These are phyloP conservation scores for Gadopsis bispinosus DNA, from an alignment of 2,797 vertebrate genomes.

Conservation along the genomic window DNA sequence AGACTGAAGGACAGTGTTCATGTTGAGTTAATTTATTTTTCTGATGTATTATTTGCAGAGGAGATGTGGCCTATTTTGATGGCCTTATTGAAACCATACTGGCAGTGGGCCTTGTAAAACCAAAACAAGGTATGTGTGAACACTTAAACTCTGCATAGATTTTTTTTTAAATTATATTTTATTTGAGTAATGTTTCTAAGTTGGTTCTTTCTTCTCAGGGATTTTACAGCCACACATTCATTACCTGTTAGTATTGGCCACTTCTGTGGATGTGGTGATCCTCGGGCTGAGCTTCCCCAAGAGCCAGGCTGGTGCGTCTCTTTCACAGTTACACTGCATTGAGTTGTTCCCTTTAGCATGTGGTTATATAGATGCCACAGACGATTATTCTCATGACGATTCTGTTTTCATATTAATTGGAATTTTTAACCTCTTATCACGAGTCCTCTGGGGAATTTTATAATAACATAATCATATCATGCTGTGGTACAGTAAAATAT, in stretches of 20 bases:
- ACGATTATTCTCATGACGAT: neutral
- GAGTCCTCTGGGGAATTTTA: neutral
- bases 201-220: conserved; percentile 78
- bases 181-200: neutral
- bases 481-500: neutral
- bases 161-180: neutral
- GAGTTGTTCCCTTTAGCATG: neutral
- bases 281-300: conserved; percentile 94
- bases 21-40: neutral
- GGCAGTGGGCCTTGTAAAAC: conserved; percentile 95
- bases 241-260: conserved; percentile 94
- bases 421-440: neutral
- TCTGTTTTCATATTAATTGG: neutral
- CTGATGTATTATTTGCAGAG: conserved; percentile 80
- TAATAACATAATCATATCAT: neutral
- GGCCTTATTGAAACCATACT: conserved; percentile 98
- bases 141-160: neutral
- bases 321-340: neutral
- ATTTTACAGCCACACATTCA: conserved; percentile 97
- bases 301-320: conserved; percentile 88
- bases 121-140: conserved; percentile 89
- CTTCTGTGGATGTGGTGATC: conserved; percentile 97
- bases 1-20: neutral
- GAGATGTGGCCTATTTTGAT: conserved; percentile 96
- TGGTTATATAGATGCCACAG: neutral